phyloP scores from a whole-genome alignment of 2,113 vertebrate species.

The Callocephalon fimbriatum region DNA sequence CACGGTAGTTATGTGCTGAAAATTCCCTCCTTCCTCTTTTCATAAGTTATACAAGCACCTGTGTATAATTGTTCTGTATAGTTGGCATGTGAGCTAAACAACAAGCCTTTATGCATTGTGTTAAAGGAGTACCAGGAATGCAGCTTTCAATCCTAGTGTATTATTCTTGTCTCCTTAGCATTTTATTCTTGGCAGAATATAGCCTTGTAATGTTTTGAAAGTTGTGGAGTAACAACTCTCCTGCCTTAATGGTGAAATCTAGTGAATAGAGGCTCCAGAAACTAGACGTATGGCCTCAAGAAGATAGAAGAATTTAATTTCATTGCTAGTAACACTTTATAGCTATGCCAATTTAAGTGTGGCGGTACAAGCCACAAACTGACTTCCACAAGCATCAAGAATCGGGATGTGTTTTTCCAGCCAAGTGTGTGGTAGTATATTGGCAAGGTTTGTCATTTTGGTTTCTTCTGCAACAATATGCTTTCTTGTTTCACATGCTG shows the following conservation, averaged over 20 bases:
- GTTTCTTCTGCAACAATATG: not conserved
- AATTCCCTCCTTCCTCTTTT: not conserved
- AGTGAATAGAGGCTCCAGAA: not conserved
- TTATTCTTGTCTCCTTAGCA: not conserved
- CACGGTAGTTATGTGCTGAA: not conserved
- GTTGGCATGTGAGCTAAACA: not conserved
- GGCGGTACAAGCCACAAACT: not conserved
- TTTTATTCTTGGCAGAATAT: not conserved
- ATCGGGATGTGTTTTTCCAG: not conserved
- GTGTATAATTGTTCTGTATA: not conserved
- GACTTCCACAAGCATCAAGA: not conserved
- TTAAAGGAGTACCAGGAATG: not conserved
- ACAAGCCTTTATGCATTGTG: accelerated
- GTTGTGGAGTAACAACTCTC: not conserved
- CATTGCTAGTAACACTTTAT: not conserved
- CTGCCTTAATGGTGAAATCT: not conserved
- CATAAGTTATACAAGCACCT: not conserved
- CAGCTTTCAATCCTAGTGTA: not conserved
- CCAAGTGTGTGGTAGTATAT: not conserved
- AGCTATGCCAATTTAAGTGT: not conserved
- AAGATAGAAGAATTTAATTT: not conserved
- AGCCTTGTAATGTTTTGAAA: not conserved
- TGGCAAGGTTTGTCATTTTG: not conserved
- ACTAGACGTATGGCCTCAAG: not conserved
- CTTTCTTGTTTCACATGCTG: not conserved